Conservation (phyloP, 2,888 invertebrate species). For the Agrochola circellaris region DNA sequence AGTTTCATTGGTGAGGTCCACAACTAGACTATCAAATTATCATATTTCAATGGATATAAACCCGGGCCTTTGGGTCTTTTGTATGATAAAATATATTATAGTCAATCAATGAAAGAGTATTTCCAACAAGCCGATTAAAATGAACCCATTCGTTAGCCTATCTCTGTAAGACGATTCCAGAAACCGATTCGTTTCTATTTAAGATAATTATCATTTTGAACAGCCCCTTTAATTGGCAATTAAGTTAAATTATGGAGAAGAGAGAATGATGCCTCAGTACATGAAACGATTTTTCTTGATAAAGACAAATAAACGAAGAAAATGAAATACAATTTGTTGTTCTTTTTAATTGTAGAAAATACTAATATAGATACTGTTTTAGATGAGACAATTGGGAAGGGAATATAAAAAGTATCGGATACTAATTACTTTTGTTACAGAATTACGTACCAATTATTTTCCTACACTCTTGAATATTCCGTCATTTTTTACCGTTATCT, state of each 20-base stretch:
- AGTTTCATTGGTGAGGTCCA: too few species aligned
- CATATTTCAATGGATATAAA: not conserved
- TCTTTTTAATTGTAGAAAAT: constrained; percentile 30
- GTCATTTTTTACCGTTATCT: not conserved
- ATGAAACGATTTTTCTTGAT: constrained; percentile 19
- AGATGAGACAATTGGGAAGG: not conserved
- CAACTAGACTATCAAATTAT: too few species aligned
- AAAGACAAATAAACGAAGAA: not conserved
- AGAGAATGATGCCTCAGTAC: constrained; percentile 14
- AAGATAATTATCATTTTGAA: constrained; percentile 32
- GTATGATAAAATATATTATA: constrained; percentile 7
- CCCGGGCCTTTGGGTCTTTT: not conserved
- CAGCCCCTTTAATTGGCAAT: constrained; percentile 58
- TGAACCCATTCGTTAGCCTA: constrained; percentile 8
- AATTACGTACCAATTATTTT: constrained; percentile 9
- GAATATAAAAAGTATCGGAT: constrained; percentile 10
- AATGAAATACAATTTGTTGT: not conserved
- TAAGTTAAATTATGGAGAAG: constrained; percentile 16
- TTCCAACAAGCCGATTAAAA: constrained; percentile 37
- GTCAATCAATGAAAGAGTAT: constrained; percentile 10
- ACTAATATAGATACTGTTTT: not conserved
- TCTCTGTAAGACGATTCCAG: constrained; percentile 21
- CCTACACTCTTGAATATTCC: not conserved
- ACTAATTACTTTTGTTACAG: not conserved
- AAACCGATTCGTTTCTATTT: constrained; percentile 24